Base-by-base conservation (phyloP, 2,797 vertebrate genomes). In the Cirrhinus mrigala region DNA sequence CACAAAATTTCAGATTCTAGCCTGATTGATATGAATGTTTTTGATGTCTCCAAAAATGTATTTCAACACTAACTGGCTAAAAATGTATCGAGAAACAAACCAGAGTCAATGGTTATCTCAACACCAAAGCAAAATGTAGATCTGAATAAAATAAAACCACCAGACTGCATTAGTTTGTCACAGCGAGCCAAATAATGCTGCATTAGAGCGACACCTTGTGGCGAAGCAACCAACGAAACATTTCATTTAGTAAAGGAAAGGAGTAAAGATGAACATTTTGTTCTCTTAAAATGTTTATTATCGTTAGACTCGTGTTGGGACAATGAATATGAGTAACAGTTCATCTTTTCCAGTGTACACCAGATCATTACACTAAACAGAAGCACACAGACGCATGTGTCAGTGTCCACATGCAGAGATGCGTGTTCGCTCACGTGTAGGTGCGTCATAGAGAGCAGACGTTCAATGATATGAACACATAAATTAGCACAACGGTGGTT, bases 201-300 rank as follows among this genome's bases (percentile, higher is more conserved):
- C 10, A n/a, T 54, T 44, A 66, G 2, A 68, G 82, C 48, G 73
- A 18, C 82, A 27, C 48, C 82, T 15, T 1, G 48, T 44, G 82
- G 68, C 1, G 2, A n/a, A 58, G n/a, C 52, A 8, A 14, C 16
- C 0, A 66, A 15, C 69, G 5, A 37, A 69, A 14, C 24, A 27
- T 18, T 29, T 22, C 1, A 33, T 16, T 29, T 66, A 16, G 62
- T 33, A 66, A 66, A 66, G 27, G 18, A 27, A 7, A 66, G 0
- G 12, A 40, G 40, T 46, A 56, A 52, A 93, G 92, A 94, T 91
- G 91, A 15, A 22, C 64, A 20, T 6, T 91, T 92, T 89, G 90
- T 94, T 95, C 89, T 92, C 94, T 95, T 94, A 94, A 96, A 95
- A 95, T 52, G 87, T 95, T 95, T 95, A 95, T 96, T 94, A 94